Evolutionary conservation across 2,113 vertebrate species (phyloP).

Genomic region (Maccullochella peelii): DNA sequence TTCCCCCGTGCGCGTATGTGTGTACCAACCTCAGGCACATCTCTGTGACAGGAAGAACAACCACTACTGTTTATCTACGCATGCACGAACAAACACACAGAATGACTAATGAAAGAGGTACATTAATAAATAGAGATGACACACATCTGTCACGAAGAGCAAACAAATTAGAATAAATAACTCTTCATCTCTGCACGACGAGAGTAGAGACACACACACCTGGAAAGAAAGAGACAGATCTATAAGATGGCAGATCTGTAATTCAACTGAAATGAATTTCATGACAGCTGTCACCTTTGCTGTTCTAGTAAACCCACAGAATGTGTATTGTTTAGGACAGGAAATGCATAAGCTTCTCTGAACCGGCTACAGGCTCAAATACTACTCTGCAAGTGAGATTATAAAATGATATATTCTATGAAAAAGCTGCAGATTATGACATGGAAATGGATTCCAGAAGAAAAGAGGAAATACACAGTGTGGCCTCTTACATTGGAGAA

Average conservation of each 20-base stretch:
- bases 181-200: background rate
- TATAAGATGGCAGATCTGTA: background rate
- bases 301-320: background rate
- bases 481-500: background rate
- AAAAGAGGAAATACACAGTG: background rate
- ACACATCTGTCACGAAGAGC: slow-evolving; percentile 34
- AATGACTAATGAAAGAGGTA: slow-evolving; percentile 36
- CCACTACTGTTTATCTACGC: slow-evolving; percentile 26
- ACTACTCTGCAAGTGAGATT: background rate
- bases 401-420: background rate
- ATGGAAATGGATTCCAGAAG: background rate
- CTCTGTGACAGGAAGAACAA: slow-evolving; percentile 40
- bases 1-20: slow-evolving; percentile 4
- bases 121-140: slow-evolving; percentile 39
- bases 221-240: background rate
- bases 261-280: background rate
- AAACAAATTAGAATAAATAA: slow-evolving; percentile 40
- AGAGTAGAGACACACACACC: background rate
- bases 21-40: slow-evolving; percentile 7
- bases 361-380: background rate
- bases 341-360: background rate
- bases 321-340: background rate
- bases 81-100: slow-evolving; percentile 12
- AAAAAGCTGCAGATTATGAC: background rate
- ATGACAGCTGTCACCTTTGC: background rate